These are phyloP conservation scores for Ageneiosus marmoratus DNA, from an alignment of 2,113 vertebrate genomes.

Conservation along the genomic window DNA sequence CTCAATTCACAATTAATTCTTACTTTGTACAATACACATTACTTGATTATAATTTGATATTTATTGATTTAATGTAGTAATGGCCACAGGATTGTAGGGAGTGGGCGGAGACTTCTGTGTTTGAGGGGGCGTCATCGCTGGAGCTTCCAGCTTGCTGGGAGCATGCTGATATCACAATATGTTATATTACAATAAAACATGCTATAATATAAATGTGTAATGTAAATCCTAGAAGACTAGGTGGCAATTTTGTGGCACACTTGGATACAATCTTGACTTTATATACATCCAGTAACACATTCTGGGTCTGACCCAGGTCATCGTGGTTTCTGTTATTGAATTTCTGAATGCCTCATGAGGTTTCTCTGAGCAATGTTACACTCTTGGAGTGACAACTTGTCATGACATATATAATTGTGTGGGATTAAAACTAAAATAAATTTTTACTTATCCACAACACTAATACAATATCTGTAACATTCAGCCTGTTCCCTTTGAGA, in stretches of 20 bases:
- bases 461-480: neutral
- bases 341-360: neutral
- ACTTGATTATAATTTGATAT: neutral
- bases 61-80: too few species aligned
- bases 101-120: too few species aligned
- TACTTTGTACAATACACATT: neutral
- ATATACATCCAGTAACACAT: neutral
- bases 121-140: too few species aligned
- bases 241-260: neutral
- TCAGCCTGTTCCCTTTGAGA: too few species aligned
- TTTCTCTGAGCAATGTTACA: neutral
- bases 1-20: neutral
- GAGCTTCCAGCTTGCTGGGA: too few species aligned
- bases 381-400: neutral
- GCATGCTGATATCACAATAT: too few species aligned
- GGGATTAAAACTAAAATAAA: slow-evolving; percentile 17
- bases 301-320: neutral
- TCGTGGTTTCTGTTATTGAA: neutral
- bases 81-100: too few species aligned
- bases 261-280: neutral
- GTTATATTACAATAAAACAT: too few species aligned
- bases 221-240: neutral
- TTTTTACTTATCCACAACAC: neutral
- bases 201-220: neutral
- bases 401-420: slow-evolving; percentile 26